Evolutionary conservation across 2,888 invertebrate genomes (phyloP).

Genomic region (Allophyes oxyacanthae): DNA sequence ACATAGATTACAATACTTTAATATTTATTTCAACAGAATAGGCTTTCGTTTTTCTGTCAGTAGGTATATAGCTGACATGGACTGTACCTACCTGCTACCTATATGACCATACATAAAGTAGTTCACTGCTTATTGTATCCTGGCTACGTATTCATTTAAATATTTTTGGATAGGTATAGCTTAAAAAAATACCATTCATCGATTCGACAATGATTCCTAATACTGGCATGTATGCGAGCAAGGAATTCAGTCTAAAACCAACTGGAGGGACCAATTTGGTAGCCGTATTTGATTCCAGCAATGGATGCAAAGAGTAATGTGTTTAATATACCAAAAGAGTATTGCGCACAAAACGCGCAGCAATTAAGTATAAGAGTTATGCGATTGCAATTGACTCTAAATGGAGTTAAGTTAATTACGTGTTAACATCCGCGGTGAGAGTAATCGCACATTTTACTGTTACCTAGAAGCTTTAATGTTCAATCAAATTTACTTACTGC

Average conservation of each 20-base stretch:
- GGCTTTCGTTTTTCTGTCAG: too few species aligned
- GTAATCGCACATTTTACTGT: conserved; percentile 65
- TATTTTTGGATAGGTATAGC: too few species aligned
- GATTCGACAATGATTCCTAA: conserved; percentile 8
- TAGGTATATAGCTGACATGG: too few species aligned
- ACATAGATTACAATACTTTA: too few species aligned
- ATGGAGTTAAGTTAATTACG: conserved; percentile 59
- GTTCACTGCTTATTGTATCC: too few species aligned
- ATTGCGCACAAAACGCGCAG: conserved; percentile 4
- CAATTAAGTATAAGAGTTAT: conserved; percentile 30
- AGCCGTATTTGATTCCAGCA: conserved; percentile 18
- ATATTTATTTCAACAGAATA: too few species aligned
- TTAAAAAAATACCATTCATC: not conserved
- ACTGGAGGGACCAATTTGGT: conserved; percentile 13
- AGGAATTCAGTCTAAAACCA: conserved; percentile 18
- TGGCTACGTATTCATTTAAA: too few species aligned
- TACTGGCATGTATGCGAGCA: conserved; percentile 8
- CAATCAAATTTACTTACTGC: conserved; percentile 77
- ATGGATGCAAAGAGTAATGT: conserved; percentile 7
- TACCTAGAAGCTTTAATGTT: conserved; percentile 77
- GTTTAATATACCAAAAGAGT: conserved; percentile 16
- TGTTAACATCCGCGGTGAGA: conserved; percentile 65
- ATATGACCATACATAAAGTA: too few species aligned
- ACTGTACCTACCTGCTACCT: too few species aligned
- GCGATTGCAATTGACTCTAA: conserved; percentile 47